Percentiles rank a stretch among this genome's conserved stretches.
Conservation (phyloP, 2,888 invertebrate genomes). For the Agonopterix subpropinquella region DNA sequence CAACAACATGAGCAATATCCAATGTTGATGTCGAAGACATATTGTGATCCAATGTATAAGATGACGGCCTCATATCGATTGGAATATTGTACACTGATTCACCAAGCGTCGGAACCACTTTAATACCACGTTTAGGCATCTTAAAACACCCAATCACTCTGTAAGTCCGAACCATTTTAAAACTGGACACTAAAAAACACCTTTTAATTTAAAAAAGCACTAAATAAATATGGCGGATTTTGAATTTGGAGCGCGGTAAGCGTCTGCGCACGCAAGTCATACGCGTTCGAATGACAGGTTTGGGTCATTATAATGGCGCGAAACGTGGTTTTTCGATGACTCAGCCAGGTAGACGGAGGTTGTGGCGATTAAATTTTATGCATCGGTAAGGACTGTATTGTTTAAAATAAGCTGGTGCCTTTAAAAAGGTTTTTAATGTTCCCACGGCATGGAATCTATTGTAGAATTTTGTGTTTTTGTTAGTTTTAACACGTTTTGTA, state of each 20-base stretch:
- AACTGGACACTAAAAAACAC: conserved; percentile 15
- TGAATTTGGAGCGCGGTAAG: conserved; percentile 12
- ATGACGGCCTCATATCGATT: conserved; percentile 46
- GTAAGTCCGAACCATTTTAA: conserved; percentile 50
- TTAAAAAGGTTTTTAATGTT: neutral
- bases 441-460: conserved; percentile 2
- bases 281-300: conserved; percentile 57
- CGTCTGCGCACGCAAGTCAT: conserved; percentile 52
- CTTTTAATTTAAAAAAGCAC: conserved; percentile 12
- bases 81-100: conserved; percentile 37
- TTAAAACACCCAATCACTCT: conserved; percentile 53
- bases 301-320: conserved; percentile 48
- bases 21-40: conserved; percentile 58
- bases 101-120: conserved; percentile 43
- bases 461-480: neutral
- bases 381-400: neutral
- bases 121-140: conserved; percentile 46
- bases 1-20: conserved; percentile 38
- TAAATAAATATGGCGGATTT: conserved; percentile 10
- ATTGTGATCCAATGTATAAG: conserved; percentile 54
- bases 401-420: neutral
- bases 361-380: conserved; percentile 1
- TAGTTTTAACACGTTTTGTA: neutral
- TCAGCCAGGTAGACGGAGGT: conserved; percentile 34
- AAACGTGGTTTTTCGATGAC: conserved; percentile 28